These are phyloP conservation scores for Poeciliopsis turneri DNA, from an alignment of 2,797 vertebrate genomes.

Conservation along the genomic window DNA sequence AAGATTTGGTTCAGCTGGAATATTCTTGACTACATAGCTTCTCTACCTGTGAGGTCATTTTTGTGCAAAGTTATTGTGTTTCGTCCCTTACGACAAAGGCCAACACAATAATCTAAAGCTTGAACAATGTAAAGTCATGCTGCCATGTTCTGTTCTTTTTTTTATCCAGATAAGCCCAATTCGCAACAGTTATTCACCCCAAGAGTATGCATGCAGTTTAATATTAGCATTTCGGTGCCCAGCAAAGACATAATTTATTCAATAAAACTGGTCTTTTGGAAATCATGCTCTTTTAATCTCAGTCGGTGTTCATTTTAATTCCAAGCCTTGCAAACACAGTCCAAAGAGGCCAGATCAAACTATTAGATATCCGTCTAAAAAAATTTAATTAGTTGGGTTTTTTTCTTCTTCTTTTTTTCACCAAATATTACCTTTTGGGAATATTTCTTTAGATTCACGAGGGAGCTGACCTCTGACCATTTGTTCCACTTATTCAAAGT, in stretches of 20 bases:
- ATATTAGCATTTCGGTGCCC: neutral
- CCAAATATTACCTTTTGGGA: neutral
- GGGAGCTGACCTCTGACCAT: conserved; percentile 1
- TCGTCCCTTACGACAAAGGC: neutral
- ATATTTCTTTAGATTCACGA: conserved; percentile 1
- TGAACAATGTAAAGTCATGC: neutral
- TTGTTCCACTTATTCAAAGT: conserved; percentile 20
- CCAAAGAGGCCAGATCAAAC: conserved; percentile 2
- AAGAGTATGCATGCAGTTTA: neutral
- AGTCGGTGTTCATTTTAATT: conserved; percentile 56
- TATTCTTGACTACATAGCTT: neutral
- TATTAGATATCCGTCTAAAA: conserved; percentile 2
- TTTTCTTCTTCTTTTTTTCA: neutral
- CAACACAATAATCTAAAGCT: neutral
- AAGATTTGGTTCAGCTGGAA: neutral
- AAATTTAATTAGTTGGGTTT: neutral
- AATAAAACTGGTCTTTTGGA: neutral
- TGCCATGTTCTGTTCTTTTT: neutral
- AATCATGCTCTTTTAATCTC: neutral
- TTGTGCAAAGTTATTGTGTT: neutral
- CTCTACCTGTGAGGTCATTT: neutral
- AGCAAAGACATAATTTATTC: neutral
- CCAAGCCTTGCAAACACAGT: conserved; percentile 32
- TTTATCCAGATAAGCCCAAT: neutral
- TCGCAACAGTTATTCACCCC: neutral